Conservation (phyloP, 1,140 invertebrate species). For the Drosophila repletoides region DNA sequence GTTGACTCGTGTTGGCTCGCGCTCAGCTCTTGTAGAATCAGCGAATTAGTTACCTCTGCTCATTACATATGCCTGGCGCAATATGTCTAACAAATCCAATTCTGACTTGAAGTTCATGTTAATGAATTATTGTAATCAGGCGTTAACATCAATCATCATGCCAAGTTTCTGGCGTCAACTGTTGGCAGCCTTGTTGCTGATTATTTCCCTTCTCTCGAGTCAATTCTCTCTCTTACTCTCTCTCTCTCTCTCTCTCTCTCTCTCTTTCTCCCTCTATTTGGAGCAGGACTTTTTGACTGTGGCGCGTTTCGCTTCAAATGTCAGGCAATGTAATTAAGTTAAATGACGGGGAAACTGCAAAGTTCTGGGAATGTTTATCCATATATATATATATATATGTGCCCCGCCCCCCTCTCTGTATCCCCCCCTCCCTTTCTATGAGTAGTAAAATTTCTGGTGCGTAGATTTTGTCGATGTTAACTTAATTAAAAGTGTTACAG, state of each 20-base stretch:
- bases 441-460: constrained; percentile 40
- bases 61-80: constrained; percentile 13
- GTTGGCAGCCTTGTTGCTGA: constrained; percentile 13
- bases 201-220: constrained; percentile 10
- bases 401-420: neutral
- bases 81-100: constrained; percentile 29
- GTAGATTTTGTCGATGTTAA: constrained; percentile 49
- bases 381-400: neutral
- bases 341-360: constrained; percentile 77
- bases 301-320: constrained; percentile 56
- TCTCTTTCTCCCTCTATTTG: constrained; percentile 16
- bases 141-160: constrained; percentile 62
- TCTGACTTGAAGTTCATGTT: constrained; percentile 38
- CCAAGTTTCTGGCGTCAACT: constrained; percentile 15
- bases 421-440: neutral
- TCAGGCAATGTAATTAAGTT: constrained; percentile 75
- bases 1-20: too few relatives aligned
- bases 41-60: neutral
- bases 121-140: constrained; percentile 73
- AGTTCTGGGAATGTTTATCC: constrained; percentile 65
- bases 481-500: constrained; percentile 72
- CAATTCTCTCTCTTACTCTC: neutral
- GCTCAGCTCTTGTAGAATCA: too few relatives aligned
- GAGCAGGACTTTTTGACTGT: constrained; percentile 38
- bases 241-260: neutral